Evolutionary conservation across 2,113 vertebrate genomes (phyloP), one percentile per base, ranked within the genome.

Genomic region (Eptesicus fuscus): DNA sequence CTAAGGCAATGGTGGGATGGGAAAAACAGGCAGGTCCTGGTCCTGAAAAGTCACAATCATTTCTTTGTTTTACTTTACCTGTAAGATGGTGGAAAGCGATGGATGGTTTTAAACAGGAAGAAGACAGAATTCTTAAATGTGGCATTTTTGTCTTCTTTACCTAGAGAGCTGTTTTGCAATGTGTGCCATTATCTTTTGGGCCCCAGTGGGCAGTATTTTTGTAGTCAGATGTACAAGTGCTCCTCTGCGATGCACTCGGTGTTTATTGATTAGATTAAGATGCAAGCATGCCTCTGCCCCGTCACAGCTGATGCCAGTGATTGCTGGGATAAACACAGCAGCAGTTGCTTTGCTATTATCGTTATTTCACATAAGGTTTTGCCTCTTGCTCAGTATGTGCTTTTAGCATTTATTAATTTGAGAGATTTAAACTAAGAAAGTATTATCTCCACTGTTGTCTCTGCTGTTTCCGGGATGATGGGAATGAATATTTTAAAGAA

Each of bases 221-320:
- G 23, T 30, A 59, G 7, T 49, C 25, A n/a, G 49, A 83, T 7
- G 22, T 12, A 74, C 23, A 85, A 40, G 35, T 18, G 18, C 7
- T 83, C 30, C 53, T 93, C 23, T 78, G 51, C 22, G 17, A 69
- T 47, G 28, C 9, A 35, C 14, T n/a, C 28, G 30, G 2, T 51
- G 10, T 61, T 87, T 88, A 37, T 61, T 63, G 91, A 69, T 83
- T 51, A 87, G 67, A 49, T 59, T 70, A 63, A 78, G 78, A 78
- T 91, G 32, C 18, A 53, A 82, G 47, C 17, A 22, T 9, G 86
- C 30, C 73, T 91, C n/a, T 35, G 44, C 14, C 73, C 23, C 87
- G 56, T n/a, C 51, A 40, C 10, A 87, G 40, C 42, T 83, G 61
- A 83, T 73, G 7, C 28, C 49, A 51, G 13, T 74, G 78, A 78